Percentiles rank a stretch among this genome's conserved stretches.
phyloP scores from a whole-genome alignment of 2,113 vertebrate species.

The Ramphastos sulfuratus region DNA sequence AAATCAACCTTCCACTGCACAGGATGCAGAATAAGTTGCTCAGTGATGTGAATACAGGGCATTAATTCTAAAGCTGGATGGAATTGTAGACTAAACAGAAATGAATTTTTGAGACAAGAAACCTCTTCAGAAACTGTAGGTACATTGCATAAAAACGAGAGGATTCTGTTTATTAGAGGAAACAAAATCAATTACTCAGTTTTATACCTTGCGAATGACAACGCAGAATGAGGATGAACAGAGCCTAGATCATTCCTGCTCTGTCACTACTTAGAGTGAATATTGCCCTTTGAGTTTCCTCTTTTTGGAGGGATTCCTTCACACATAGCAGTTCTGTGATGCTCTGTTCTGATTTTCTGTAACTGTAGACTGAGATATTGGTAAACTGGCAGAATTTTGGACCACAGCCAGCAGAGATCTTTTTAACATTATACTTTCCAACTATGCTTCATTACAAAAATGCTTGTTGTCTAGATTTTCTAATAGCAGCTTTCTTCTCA shows the following conservation, averaged over 20 bases:
- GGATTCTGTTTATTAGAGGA: neutral
- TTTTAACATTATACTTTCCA: neutral
- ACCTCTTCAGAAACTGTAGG: constrained; percentile 8
- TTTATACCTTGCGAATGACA: neutral
- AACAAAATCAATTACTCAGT: neutral
- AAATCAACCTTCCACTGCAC: constrained; percentile 30
- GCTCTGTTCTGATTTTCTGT: neutral
- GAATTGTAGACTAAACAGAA: constrained; percentile 34
- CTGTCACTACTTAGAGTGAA: neutral
- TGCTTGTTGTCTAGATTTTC: neutral
- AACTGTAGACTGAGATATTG: neutral
- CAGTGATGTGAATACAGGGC: neutral
- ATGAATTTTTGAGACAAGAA: neutral
- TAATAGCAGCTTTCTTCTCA: neutral
- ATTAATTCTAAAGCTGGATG: constrained; percentile 20
- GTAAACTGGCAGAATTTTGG: neutral
- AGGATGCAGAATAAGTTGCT: neutral
- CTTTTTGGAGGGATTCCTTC: neutral
- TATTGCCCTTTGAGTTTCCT: neutral
- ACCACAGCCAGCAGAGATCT: neutral
- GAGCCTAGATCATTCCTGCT: neutral
- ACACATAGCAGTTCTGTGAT: neutral
- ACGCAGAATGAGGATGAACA: neutral
- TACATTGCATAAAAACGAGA: neutral
- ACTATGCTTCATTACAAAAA: neutral